Evolutionary conservation across 2,797 vertebrate species (phyloP).

Genomic region (Pelobates cultripes): DNA sequence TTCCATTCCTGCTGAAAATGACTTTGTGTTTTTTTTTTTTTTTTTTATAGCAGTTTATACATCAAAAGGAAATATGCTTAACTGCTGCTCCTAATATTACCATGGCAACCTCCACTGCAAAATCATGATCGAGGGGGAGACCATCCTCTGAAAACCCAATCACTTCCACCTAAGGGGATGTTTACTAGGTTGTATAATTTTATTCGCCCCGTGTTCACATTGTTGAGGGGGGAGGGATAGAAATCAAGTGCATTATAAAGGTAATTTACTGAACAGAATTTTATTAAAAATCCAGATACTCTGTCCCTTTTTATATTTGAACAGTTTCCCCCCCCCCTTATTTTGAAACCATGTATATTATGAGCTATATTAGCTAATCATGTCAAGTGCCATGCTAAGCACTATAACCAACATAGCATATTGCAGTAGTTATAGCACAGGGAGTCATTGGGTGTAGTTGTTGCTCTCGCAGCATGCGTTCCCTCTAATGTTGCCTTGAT

Average conservation of each 20-base stretch:
- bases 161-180: conserved; percentile 4
- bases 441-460: too few species aligned
- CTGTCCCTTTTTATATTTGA: too few species aligned
- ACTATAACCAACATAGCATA: too few species aligned
- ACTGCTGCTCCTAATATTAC: conserved; percentile 29
- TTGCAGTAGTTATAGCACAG: too few species aligned
- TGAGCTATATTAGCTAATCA: too few species aligned
- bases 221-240: background rate
- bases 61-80: conserved; percentile 23
- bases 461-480: too few species aligned
- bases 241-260: background rate
- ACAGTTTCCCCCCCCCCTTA: too few species aligned
- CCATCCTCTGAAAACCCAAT: conserved; percentile 1
- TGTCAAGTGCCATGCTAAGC: too few species aligned
- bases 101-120: conserved; percentile 28
- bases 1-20: background rate
- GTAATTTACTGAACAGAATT: background rate
- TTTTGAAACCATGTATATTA: too few species aligned
- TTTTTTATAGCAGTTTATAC: background rate
- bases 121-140: background rate
- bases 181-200: background rate
- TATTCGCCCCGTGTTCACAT: background rate
- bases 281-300: too few species aligned
- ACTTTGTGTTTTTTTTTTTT: background rate
- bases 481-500: too few species aligned